Evolutionary conservation across 2,113 vertebrate genomes (phyloP).

Genomic region (Callopanchax toddi): DNA sequence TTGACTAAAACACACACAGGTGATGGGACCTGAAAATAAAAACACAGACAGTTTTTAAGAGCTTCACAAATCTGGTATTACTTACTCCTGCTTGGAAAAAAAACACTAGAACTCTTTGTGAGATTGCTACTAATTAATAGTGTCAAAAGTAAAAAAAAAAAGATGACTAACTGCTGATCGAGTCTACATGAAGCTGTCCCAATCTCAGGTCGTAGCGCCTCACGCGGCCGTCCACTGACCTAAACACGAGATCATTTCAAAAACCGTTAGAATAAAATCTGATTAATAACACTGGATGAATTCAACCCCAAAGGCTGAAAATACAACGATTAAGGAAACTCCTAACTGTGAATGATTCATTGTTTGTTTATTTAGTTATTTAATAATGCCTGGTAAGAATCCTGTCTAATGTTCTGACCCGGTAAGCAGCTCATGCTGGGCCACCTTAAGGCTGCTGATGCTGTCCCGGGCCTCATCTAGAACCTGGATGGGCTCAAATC

Average conservation of each 20-base stretch:
- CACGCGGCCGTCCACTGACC: constrained; percentile 84
- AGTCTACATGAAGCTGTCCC: constrained; percentile 89
- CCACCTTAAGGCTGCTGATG: constrained; percentile 90
- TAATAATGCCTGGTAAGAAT: too few relatives aligned
- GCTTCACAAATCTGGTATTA: not conserved
- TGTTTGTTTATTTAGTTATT: too few relatives aligned
- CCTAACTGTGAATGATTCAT: not conserved
- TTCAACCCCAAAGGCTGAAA: too few relatives aligned
- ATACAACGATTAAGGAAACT: not conserved
- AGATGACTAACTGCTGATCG: constrained; percentile 85
- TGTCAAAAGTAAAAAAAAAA: not conserved
- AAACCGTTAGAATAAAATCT: too few relatives aligned
- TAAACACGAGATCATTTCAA: constrained; percentile 40
- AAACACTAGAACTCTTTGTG: too few relatives aligned
- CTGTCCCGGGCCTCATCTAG: constrained; percentile 89
- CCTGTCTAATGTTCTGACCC: constrained; percentile 78
- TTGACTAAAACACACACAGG: constrained; percentile 93
- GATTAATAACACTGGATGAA: too few relatives aligned
- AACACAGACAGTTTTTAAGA: not conserved
- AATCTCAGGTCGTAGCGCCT: constrained; percentile 90
- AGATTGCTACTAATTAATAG: not conserved
- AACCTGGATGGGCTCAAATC: constrained; percentile 85
- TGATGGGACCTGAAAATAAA: constrained; percentile 86
- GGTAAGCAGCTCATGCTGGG: constrained; percentile 86
- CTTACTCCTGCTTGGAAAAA: not conserved